Evolutionary conservation across 2,113 vertebrate genomes (phyloP).

Genomic region (Nesospiza acunhae): DNA sequence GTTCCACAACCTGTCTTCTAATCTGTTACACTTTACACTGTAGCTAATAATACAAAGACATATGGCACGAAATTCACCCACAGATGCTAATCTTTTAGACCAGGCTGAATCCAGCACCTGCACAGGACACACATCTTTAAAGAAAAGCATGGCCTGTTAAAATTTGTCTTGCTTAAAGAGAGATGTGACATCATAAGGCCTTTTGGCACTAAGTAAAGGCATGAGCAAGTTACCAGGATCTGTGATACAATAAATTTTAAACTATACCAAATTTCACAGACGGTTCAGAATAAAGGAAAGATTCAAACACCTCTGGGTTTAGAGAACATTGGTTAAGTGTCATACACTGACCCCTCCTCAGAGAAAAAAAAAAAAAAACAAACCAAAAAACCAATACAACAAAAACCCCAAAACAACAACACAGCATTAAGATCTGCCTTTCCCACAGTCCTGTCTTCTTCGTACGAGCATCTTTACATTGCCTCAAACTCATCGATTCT

Average conservation of each 20-base stretch:
- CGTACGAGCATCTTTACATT: constrained; percentile 74
- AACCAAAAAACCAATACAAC: neutral
- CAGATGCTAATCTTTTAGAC: constrained; percentile 18
- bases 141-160: neutral
- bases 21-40: neutral
- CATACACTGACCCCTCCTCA: constrained; percentile 71
- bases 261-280: neutral
- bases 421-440: constrained; percentile 61
- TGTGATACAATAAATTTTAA: neutral
- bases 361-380: neutral
- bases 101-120: constrained; percentile 13
- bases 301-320: constrained; percentile 21
- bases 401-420: neutral
- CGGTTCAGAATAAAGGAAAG: neutral
- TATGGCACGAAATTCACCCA: constrained; percentile 74
- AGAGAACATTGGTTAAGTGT: neutral
- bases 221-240: constrained; percentile 1
- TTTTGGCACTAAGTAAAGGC: constrained; percentile 77
- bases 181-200: constrained; percentile 48
- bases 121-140: neutral
- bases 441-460: constrained; percentile 43
- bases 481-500: constrained; percentile 96
- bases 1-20: neutral
- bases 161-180: constrained; percentile 6
- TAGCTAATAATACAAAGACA: neutral